A percentile compares a stretch with the other conserved stretches of the same genome.
Evolutionary conservation across 2,888 invertebrate genomes (phyloP).

Genomic region (Spilosoma lubricipeda): DNA sequence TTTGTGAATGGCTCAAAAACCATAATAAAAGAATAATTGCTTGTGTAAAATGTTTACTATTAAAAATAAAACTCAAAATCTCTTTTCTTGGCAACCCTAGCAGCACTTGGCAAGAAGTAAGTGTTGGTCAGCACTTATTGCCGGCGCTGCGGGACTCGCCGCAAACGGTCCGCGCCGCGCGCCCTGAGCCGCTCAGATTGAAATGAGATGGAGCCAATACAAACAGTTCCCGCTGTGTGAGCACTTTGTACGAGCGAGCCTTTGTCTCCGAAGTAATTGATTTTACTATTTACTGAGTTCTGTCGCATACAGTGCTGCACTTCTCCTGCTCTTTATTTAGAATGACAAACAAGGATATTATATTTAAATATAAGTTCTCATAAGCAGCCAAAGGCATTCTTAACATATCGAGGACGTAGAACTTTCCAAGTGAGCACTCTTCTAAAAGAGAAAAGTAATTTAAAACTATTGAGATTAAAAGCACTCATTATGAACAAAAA

Average conservation of each 20-base stretch:
- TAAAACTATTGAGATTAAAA: too few species aligned
- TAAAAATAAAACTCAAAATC: not conserved
- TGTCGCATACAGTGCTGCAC: not conserved
- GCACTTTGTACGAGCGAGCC: conserved; percentile 7
- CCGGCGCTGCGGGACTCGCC: not conserved
- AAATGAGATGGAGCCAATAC: conserved; percentile 15
- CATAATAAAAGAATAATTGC: not conserved
- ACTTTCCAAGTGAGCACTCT: too few species aligned
- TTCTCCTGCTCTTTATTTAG: not conserved
- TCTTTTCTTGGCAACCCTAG: not conserved
- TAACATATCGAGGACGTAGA: not conserved
- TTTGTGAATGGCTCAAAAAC: too few species aligned
- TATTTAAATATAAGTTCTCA: not conserved
- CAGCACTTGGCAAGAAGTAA: not conserved
- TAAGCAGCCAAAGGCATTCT: not conserved
- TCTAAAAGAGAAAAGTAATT: too few species aligned
- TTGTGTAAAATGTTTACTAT: too few species aligned
- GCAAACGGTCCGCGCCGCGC: not conserved
- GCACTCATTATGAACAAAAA: too few species aligned
- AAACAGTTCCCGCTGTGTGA: conserved; percentile 7
- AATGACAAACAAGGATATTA: not conserved
- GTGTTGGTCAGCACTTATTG: conserved; percentile 13
- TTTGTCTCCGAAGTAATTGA: conserved; percentile 1
- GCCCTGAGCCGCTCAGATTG: conserved; percentile 4
- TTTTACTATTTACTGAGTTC: not conserved